phyloP scores from a whole-genome alignment of 2,888 invertebrate species.

The Xiphydria camelus region DNA sequence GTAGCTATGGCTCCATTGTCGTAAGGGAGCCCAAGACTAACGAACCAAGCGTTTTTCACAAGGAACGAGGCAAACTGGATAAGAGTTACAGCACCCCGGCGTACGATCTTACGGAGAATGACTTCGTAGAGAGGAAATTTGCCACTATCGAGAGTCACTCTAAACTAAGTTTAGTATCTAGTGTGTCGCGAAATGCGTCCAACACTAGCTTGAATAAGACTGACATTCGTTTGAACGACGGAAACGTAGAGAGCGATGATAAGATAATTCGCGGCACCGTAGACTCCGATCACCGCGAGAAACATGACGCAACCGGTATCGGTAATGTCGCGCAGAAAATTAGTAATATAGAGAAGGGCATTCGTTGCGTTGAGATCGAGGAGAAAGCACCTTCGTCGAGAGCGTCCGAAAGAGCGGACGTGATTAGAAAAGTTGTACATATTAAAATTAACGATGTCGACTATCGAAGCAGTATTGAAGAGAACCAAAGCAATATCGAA shows the following conservation, averaged over 20 bases:
- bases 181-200: conserved; percentile 19
- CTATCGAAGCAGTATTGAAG: conserved; percentile 23
- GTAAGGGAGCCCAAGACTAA: conserved; percentile 16
- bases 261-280: conserved; percentile 13
- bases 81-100: conserved; percentile 84
- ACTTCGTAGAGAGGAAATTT: conserved; percentile 29
- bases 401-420: conserved; percentile 12
- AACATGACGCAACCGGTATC: conserved; percentile 14
- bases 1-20: conserved; percentile 7
- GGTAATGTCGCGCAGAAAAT: conserved; percentile 37
- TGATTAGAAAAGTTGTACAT: conserved; percentile 21
- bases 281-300: conserved; percentile 9
- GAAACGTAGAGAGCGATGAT: conserved; percentile 24
- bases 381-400: conserved; percentile 4
- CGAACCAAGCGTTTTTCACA: conserved; percentile 26
- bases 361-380: conserved; percentile 8
- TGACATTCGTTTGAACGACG: conserved; percentile 30
- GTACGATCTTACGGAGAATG: conserved; percentile 66
- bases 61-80: conserved; percentile 67
- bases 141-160: conserved; percentile 23
- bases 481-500: conserved; percentile 33
- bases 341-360: conserved; percentile 31
- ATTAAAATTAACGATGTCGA: conserved; percentile 24
- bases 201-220: conserved; percentile 36
- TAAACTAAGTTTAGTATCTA: conserved; percentile 15